phyloP scores from a whole-genome alignment of 1,140 invertebrate genomes.

The Aporrectodea caliginosa region DNA sequence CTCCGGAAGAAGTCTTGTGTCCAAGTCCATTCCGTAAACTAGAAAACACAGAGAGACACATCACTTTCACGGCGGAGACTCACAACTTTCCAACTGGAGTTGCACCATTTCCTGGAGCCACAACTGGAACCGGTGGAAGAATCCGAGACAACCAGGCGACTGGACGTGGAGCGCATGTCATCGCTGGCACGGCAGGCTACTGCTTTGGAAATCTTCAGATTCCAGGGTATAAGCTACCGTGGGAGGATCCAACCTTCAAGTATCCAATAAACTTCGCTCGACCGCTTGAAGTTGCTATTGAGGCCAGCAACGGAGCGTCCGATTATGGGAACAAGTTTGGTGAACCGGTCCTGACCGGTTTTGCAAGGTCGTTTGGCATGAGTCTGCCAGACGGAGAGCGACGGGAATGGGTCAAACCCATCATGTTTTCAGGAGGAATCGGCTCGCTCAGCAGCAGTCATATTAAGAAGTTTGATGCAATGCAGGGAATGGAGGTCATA shows the following conservation, averaged over 20 bases:
- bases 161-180: constrained; percentile 65
- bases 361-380: constrained; percentile 84
- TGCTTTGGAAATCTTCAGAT: constrained; percentile 87
- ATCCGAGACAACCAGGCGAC: constrained; percentile 92
- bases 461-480: constrained; percentile 69
- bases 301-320: constrained; percentile 95
- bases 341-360: constrained; percentile 87
- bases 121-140: constrained; percentile 91
- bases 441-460: constrained; percentile 79
- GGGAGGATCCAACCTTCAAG: constrained; percentile 71
- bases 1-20: constrained; percentile 61
- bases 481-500: constrained; percentile 69
- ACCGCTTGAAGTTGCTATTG: constrained; percentile 74
- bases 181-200: constrained; percentile 94
- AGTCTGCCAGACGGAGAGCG: constrained; percentile 64
- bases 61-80: constrained; percentile 98
- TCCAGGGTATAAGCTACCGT: constrained; percentile 79
- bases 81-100: constrained; percentile 95
- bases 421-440: constrained; percentile 96
- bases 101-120: constrained; percentile 77
- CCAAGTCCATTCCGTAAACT: constrained; percentile 65
- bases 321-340: constrained; percentile 99
- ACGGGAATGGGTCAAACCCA: constrained; percentile 93
- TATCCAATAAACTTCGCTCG: constrained; percentile 88
- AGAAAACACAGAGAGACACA: constrained; percentile 66